Percentiles rank a stretch among this genome's conserved stretches.
Evolutionary conservation across 1,140 invertebrate species (phyloP).

Genomic region (Eumaeus atala): DNA sequence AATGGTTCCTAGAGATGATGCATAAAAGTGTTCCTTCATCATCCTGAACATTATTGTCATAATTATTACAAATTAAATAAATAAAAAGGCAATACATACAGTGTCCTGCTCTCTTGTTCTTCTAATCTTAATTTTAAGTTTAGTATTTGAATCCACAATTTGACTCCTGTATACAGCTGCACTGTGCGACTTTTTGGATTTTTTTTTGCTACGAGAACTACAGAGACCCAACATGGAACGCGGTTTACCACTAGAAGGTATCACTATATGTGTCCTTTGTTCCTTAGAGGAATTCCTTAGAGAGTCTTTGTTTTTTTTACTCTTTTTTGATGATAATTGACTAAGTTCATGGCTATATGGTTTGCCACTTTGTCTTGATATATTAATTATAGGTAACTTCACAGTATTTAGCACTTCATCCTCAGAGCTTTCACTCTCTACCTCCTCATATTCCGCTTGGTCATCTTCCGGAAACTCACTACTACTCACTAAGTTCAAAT

Average conservation of each 20-base stretch:
- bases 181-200: constrained; percentile 62
- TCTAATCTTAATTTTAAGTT: constrained; percentile 69
- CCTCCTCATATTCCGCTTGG: constrained; percentile 34
- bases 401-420: constrained; percentile 66
- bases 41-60: not conserved
- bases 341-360: constrained; percentile 73
- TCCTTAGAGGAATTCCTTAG: constrained; percentile 34
- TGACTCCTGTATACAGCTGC: constrained; percentile 69
- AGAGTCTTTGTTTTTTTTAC: constrained; percentile 52
- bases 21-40: no score
- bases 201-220: constrained; percentile 68
- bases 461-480: constrained; percentile 58
- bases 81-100: constrained; percentile 36
- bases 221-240: constrained; percentile 67
- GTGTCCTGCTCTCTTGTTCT: constrained; percentile 55
- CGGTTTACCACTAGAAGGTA: constrained; percentile 70
- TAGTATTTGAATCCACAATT: constrained; percentile 65
- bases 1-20: no score
- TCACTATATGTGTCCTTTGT: constrained; percentile 59
- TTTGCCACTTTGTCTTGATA: constrained; percentile 64
- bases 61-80: not conserved
- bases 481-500: constrained; percentile 70
- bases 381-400: constrained; percentile 64
- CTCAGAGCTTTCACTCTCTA: constrained; percentile 63
- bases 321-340: constrained; percentile 70